Evolutionary conservation across 2,888 invertebrate species (phyloP).

Genomic region (Dasysyrphus tricinctus): DNA sequence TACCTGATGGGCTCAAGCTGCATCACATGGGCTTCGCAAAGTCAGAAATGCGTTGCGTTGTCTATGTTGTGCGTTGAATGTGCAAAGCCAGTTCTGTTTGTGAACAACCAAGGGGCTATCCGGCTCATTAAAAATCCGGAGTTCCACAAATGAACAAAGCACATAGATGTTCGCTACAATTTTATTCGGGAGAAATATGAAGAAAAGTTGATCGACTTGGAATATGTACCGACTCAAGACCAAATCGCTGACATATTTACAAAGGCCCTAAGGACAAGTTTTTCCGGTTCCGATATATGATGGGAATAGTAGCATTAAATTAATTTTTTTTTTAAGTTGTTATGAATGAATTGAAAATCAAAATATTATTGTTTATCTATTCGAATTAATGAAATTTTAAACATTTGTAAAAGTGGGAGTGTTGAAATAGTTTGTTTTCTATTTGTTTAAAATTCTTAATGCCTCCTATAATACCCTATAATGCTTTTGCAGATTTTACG

Average conservation of each 20-base stretch:
- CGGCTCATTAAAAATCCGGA: conserved; percentile 37
- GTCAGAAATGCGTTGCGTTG: too few species aligned
- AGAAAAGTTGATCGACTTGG: conserved; percentile 14
- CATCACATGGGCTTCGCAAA: too few species aligned
- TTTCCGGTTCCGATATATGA: too few species aligned
- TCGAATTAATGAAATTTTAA: neutral
- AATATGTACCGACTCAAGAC: conserved; percentile 26
- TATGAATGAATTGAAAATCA: neutral
- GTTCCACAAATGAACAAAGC: conserved; percentile 35
- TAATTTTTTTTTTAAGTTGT: too few species aligned
- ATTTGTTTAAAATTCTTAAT: too few species aligned
- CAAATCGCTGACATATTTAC: conserved; percentile 27
- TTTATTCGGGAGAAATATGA: conserved; percentile 38
- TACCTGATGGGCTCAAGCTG: too few species aligned
- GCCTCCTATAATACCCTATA: too few species aligned
- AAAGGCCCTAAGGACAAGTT: neutral
- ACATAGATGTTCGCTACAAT: conserved; percentile 44
- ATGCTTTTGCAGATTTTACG: too few species aligned
- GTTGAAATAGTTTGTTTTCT: too few species aligned
- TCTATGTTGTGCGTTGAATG: too few species aligned
- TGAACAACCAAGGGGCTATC: conserved; percentile 32
- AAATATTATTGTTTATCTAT: neutral
- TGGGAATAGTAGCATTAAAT: too few species aligned
- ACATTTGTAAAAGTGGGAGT: conserved; percentile 5
- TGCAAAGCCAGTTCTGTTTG: too few species aligned